Evolutionary conservation across 2,888 invertebrate genomes (phyloP).

Genomic region (Halictus quadricinctus): DNA sequence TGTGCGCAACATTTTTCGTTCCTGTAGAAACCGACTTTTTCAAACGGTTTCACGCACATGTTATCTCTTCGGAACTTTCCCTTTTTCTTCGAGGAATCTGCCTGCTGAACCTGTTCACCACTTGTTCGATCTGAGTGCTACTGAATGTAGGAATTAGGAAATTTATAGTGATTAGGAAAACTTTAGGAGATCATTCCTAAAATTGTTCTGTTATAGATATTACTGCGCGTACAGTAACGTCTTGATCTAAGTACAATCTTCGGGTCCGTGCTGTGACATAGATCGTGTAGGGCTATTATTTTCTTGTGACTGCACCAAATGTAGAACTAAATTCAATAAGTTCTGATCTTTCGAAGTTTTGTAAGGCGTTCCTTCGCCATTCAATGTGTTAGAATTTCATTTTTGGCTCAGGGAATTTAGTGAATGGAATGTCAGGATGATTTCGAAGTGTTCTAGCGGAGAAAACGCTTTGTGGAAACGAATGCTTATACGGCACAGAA

Average conservation of each 20-base stretch:
- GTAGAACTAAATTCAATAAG: neutral
- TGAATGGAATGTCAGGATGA: neutral
- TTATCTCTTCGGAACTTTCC: neutral
- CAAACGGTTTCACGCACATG: neutral
- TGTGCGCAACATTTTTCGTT: neutral
- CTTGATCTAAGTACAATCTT: no score
- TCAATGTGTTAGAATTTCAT: neutral
- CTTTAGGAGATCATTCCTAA: no score
- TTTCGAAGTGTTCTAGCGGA: neutral
- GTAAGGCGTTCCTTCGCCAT: neutral
- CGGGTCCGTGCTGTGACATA: no score
- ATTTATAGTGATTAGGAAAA: no score
- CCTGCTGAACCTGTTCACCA: neutral
- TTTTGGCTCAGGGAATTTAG: neutral
- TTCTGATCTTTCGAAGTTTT: neutral
- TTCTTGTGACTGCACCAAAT: no score
- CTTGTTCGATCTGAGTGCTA: neutral
- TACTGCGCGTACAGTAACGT: no score
- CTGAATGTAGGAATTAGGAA: no score
- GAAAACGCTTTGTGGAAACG: neutral
- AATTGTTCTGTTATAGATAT: no score
- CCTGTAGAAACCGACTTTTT: neutral
- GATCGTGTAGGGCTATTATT: no score
- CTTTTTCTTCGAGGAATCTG: neutral
- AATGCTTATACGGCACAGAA: slow-evolving; percentile 16